Conservation (phyloP, 2,888 invertebrate species). For the Sarcophaga subvicina region DNA sequence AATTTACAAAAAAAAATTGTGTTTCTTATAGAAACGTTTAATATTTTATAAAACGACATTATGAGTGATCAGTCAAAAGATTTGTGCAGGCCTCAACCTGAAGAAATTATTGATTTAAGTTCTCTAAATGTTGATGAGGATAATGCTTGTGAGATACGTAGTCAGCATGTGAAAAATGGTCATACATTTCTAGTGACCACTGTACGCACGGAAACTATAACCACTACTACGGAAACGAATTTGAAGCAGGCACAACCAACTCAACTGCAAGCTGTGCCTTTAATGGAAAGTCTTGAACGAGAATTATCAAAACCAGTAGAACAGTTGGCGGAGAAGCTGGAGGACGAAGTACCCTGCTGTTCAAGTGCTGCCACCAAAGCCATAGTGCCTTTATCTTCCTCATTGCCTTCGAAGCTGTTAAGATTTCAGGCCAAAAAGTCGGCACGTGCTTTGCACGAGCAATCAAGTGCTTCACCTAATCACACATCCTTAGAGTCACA, state of each 20-base stretch:
- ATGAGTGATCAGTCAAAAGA: constrained; percentile 57
- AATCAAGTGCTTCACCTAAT: constrained; percentile 73
- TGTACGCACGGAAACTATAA: constrained; percentile 69
- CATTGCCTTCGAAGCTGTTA: constrained; percentile 78
- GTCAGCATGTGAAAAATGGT: constrained; percentile 71
- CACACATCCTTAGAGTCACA: constrained; percentile 75
- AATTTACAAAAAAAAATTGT: constrained; percentile 25
- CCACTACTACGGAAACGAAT: constrained; percentile 30
- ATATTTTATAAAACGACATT: constrained; percentile 28
- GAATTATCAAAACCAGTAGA: background rate
- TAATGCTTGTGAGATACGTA: constrained; percentile 72
- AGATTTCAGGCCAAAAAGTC: constrained; percentile 78
- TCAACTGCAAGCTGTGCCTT: constrained; percentile 74
- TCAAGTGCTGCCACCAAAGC: constrained; percentile 71
- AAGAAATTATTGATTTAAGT: constrained; percentile 50
- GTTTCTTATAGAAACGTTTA: constrained; percentile 68
- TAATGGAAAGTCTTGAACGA: constrained; percentile 64
- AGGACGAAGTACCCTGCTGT: constrained; percentile 71
- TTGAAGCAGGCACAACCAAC: background rate
- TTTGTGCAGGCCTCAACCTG: constrained; percentile 40
- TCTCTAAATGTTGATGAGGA: background rate
- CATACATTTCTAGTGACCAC: constrained; percentile 77
- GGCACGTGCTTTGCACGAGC: constrained; percentile 74
- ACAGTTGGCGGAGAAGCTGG: background rate
- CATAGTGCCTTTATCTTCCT: constrained; percentile 79